phyloP scores from a whole-genome alignment of 2,113 vertebrate genomes.

The Girardinichthys multiradiatus region DNA sequence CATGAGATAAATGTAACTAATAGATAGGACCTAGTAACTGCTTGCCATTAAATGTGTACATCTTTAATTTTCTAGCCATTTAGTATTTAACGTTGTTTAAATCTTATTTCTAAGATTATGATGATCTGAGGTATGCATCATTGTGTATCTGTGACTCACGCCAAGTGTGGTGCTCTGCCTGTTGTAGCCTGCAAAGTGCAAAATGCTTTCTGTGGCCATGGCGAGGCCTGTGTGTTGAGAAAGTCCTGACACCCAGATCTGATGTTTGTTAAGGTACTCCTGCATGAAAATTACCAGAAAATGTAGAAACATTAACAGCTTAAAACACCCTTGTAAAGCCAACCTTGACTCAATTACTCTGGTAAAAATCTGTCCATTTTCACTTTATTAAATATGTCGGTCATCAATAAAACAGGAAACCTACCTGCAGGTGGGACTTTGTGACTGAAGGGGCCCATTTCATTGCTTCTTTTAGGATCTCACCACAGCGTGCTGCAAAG shows the following conservation, averaged over 20 bases:
- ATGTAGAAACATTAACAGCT: neutral
- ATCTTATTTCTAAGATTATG: neutral
- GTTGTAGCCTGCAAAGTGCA: constrained; percentile 96
- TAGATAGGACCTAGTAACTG: neutral
- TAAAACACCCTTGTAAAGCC: neutral
- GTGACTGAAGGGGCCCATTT: constrained; percentile 98
- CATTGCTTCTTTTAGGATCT: constrained; percentile 97
- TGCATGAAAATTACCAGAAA: constrained; percentile 51
- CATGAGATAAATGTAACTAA: neutral
- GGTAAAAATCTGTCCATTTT: neutral
- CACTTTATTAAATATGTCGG: neutral
- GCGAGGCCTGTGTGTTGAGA: constrained; percentile 96
- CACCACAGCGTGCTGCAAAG: constrained; percentile 96
- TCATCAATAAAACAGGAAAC: neutral
- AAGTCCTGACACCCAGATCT: constrained; percentile 94
- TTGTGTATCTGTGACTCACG: constrained; percentile 77
- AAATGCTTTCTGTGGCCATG: constrained; percentile 96
- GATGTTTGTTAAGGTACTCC: constrained; percentile 97
- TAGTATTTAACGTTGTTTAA: neutral
- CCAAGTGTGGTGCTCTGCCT: constrained; percentile 92
- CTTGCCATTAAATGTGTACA: neutral
- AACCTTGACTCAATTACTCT: neutral
- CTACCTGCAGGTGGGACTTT: constrained; percentile 96
- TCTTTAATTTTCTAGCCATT: neutral
- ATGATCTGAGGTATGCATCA: neutral